phyloP scores from a whole-genome alignment of 2,797 vertebrate genomes.

The Alectoris magna region DNA sequence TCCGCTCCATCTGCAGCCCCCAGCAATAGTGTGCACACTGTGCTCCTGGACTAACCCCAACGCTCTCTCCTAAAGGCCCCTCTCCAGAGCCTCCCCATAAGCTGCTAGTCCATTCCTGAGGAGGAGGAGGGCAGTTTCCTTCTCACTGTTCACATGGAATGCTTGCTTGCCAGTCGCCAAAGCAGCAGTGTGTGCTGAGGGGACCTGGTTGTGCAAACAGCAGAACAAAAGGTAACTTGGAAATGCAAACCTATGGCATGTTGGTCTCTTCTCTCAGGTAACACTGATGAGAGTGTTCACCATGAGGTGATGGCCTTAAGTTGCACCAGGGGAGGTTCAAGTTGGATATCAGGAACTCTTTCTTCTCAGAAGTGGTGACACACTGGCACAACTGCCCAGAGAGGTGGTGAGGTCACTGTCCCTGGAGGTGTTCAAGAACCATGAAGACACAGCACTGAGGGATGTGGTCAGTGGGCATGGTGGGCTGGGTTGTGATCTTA shows the following conservation, averaged over 20 bases:
- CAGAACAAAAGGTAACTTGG: not conserved
- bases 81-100: not conserved
- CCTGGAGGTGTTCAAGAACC: too few species aligned
- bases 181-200: not conserved
- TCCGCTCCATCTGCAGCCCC: not conserved
- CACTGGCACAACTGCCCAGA: too few species aligned
- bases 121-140: not conserved
- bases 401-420: too few species aligned
- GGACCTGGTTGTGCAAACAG: not conserved
- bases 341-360: too few species aligned
- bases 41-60: not conserved
- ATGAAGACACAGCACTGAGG: too few species aligned
- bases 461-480: too few species aligned
- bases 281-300: too few species aligned
- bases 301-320: too few species aligned
- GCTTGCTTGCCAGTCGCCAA: not conserved
- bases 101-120: not conserved
- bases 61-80: not conserved
- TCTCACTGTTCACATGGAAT: rapidly evolving
- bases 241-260: not conserved
- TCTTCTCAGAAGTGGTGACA: too few species aligned
- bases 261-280: too few species aligned
- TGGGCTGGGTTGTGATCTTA: too few species aligned
- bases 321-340: too few species aligned
- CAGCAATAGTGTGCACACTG: not conserved